These are phyloP conservation scores for Procavia capensis DNA, from an alignment of 2,113 vertebrate species.

Conservation along the genomic window DNA sequence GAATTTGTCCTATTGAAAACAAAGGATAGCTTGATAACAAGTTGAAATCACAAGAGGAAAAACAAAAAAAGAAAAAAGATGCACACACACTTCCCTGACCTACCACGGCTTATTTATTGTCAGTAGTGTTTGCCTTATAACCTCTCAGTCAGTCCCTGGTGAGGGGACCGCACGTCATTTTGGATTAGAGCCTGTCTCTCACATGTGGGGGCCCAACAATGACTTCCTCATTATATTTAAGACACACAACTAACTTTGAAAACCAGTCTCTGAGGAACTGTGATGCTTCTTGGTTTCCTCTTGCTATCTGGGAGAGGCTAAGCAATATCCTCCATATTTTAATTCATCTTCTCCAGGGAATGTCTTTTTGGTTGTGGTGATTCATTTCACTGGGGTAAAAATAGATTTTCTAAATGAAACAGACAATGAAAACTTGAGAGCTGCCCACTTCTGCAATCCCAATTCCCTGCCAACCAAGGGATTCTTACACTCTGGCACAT, in stretches of 20 bases:
- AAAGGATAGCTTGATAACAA: not conserved
- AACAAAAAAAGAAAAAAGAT: no score
- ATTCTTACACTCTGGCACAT: not conserved
- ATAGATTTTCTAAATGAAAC: slow-evolving; percentile 47
- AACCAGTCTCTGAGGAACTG: not conserved
- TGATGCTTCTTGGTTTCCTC: not conserved
- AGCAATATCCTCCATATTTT: slow-evolving; percentile 46
- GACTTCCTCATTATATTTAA: slow-evolving; percentile 21
- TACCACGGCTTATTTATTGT: not conserved
- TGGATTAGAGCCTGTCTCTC: not conserved
- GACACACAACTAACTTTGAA: slow-evolving; percentile 2
- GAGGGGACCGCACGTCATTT: not conserved
- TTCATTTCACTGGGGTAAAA: not conserved
- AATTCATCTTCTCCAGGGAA: slow-evolving; percentile 47
- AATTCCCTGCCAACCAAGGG: not conserved
- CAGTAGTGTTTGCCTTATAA: not conserved
- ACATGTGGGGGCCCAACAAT: not conserved
- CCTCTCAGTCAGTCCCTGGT: not conserved
- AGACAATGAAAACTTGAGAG: not conserved
- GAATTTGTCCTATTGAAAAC: not conserved
- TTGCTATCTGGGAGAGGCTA: not conserved
- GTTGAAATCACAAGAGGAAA: not conserved
- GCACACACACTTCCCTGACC: not conserved
- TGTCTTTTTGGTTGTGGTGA: slow-evolving; percentile 8
- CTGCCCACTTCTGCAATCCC: not conserved